Evolutionary conservation across 2,888 invertebrate species (phyloP).

Genomic region (Omphaloscelis lunosa): DNA sequence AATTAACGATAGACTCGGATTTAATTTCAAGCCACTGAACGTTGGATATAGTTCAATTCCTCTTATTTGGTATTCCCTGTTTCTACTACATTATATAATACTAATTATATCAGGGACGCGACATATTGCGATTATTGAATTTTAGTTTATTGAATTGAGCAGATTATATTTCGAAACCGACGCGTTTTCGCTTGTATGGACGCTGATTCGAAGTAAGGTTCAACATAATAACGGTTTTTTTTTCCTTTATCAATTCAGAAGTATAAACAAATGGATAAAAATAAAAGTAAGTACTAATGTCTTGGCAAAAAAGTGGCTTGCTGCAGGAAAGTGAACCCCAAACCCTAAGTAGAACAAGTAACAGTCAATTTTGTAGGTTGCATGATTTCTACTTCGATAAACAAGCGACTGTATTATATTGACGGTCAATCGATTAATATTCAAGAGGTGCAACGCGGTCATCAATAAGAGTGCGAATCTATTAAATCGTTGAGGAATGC

Average conservation of each 20-base stretch:
- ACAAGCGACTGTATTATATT: background rate
- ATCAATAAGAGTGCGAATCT: slow-evolving; percentile 9
- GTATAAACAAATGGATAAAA: slow-evolving; percentile 5
- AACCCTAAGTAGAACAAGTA: slow-evolving; percentile 22
- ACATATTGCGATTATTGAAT: background rate
- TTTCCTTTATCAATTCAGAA: no score
- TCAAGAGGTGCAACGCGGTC: slow-evolving; percentile 8
- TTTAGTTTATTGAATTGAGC: background rate
- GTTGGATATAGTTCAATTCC: background rate
- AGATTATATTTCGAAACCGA: background rate
- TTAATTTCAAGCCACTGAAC: background rate
- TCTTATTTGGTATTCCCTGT: background rate
- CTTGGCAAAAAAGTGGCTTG: background rate
- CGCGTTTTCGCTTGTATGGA: background rate
- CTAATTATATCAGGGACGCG: background rate
- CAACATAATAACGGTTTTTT: slow-evolving; percentile 1
- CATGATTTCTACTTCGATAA: background rate
- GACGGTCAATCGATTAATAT: slow-evolving; percentile 24
- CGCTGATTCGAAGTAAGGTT: background rate
- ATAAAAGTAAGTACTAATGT: no score
- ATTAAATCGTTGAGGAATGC: slow-evolving; percentile 27
- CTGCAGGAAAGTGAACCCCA: background rate
- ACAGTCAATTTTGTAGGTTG: slow-evolving; percentile 24
- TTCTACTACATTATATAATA: no score
- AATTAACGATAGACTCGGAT: background rate